phyloP scores from a whole-genome alignment of 2,797 vertebrate genomes.

The Gobio occitaniae region DNA sequence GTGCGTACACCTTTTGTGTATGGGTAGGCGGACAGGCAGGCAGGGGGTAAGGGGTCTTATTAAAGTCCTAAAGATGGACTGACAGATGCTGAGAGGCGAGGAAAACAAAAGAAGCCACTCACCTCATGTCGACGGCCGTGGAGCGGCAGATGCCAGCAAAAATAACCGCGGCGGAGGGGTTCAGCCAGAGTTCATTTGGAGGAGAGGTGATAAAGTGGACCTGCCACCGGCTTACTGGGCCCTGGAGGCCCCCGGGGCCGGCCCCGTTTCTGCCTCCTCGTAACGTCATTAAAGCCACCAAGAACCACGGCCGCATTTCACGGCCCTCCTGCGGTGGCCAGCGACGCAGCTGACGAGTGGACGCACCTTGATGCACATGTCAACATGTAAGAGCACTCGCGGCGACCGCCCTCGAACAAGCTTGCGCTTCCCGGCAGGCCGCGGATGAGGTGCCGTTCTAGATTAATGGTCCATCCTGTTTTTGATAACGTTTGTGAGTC shows the following conservation, averaged over 20 bases:
- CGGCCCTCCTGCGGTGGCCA: conserved; percentile 10
- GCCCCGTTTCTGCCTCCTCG: conserved; percentile 57
- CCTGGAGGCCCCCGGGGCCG: conserved; percentile 63
- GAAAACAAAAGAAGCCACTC: conserved; percentile 64
- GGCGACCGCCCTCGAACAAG: not conserved
- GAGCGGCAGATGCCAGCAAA: conserved; percentile 64
- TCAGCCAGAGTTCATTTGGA: conserved; percentile 69
- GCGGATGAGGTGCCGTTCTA: not conserved
- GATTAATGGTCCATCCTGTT: not conserved
- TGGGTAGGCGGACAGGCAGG: conserved; percentile 42
- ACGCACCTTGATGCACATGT: not conserved
- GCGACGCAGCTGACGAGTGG: not conserved
- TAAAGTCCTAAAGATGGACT: conserved; percentile 69
- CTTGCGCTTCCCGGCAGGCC: not conserved
- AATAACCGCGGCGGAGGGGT: conserved; percentile 59
- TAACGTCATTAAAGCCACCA: conserved; percentile 50
- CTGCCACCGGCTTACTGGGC: conserved; percentile 67
- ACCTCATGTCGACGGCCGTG: conserved; percentile 58
- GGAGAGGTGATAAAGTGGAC: conserved; percentile 68
- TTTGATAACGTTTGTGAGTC: not conserved
- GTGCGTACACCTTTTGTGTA: conserved; percentile 33
- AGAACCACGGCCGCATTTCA: conserved; percentile 35
- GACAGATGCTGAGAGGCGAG: conserved; percentile 65
- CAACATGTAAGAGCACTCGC: not conserved
- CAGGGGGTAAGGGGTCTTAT: conserved; percentile 61